Evolutionary conservation across 2,888 invertebrate genomes (phyloP).

Genomic region (Cephonodes hylas): DNA sequence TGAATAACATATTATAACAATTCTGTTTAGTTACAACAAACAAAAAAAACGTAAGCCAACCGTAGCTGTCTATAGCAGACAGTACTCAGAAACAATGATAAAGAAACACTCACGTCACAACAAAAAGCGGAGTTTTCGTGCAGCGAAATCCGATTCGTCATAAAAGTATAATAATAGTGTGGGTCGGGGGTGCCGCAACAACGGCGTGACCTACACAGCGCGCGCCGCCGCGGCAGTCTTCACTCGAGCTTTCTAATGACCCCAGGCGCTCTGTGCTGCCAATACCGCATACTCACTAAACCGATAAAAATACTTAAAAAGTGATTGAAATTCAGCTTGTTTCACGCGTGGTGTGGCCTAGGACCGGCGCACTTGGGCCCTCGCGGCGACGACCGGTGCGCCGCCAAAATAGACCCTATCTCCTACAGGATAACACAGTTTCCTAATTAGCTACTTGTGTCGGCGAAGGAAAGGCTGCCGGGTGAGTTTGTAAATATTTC

Average conservation of each 20-base stretch:
- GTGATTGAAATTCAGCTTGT: constrained; percentile 55
- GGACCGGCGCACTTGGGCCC: constrained; percentile 61
- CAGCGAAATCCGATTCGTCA: constrained; percentile 78
- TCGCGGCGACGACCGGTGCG: constrained; percentile 31
- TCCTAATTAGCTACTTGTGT: constrained; percentile 63
- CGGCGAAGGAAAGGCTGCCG: constrained; percentile 47
- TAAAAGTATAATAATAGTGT: constrained; percentile 80
- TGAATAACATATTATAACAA: too few species aligned
- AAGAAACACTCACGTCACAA: constrained; percentile 48
- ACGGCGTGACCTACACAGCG: constrained; percentile 72
- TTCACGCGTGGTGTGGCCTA: constrained; percentile 53
- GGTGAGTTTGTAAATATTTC: constrained; percentile 55
- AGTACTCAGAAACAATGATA: not conserved
- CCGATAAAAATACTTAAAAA: constrained; percentile 52
- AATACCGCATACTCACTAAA: constrained; percentile 51
- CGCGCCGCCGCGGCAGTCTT: constrained; percentile 80
- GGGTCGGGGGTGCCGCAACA: constrained; percentile 76
- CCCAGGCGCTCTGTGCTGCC: constrained; percentile 75
- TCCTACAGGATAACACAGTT: constrained; percentile 58
- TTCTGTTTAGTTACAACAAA: not conserved
- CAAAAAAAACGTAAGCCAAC: not conserved
- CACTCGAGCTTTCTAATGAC: constrained; percentile 78
- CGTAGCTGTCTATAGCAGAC: not conserved
- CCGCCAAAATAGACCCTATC: constrained; percentile 70
- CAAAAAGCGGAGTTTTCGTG: constrained; percentile 61